Evolutionary conservation across 2,797 vertebrate species (phyloP).

Genomic region (Malurus leucopterus): DNA sequence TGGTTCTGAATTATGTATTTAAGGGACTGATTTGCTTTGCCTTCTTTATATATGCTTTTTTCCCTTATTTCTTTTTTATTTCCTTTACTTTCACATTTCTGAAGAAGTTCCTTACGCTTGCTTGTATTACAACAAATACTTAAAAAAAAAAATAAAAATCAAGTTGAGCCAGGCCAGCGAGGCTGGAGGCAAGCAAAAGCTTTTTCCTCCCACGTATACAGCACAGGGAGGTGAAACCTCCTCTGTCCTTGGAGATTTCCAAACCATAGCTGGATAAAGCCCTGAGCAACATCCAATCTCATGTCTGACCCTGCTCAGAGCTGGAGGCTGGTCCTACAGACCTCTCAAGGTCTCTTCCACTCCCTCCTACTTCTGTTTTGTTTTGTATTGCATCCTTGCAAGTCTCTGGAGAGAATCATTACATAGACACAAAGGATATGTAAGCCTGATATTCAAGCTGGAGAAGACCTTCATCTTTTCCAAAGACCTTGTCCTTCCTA

Average conservation of each 20-base stretch:
- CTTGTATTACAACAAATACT: not conserved
- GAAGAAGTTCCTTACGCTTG: not conserved
- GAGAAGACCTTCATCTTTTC: not conserved
- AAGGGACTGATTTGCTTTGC: not conserved
- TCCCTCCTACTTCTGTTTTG: not conserved
- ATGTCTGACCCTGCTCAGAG: not conserved
- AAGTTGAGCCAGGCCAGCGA: not conserved
- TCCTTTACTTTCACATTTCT: not conserved
- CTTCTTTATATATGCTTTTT: not conserved
- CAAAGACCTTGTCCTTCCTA: not conserved
- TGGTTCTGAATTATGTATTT: not conserved
- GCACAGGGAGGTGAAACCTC: not conserved
- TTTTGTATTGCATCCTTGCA: not conserved
- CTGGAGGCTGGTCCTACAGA: not conserved
- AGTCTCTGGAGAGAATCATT: not conserved
- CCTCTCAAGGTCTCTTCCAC: not conserved
- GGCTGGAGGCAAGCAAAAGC: not conserved
- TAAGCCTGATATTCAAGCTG: not conserved
- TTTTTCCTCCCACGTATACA: not conserved
- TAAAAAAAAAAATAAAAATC: rapidly evolving
- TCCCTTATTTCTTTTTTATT: not conserved
- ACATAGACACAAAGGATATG: not conserved
- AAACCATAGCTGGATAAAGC: not conserved
- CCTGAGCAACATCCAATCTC: not conserved
- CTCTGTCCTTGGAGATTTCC: rapidly evolving